Conservation (phyloP, 2,888 invertebrate genomes). For the Tenthredo notha region DNA sequence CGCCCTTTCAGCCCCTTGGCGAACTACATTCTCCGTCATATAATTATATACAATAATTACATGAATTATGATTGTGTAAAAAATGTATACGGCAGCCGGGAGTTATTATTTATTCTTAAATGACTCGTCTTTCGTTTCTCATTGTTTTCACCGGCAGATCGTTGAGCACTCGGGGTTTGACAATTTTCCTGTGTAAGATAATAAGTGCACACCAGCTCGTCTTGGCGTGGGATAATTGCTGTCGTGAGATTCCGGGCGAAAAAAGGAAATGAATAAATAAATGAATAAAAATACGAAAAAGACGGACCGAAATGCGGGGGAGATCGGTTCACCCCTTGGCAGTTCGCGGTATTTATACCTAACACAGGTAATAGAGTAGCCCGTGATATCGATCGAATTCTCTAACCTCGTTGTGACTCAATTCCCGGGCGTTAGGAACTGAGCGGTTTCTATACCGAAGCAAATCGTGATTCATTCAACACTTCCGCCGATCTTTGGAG, state of each 20-base stretch:
- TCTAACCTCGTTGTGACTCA: slow-evolving; percentile 41
- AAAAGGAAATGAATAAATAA: not conserved
- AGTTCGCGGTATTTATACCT: slow-evolving; percentile 39
- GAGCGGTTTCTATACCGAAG: slow-evolving; percentile 17
- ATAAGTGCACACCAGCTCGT: not conserved
- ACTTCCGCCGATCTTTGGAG: not conserved
- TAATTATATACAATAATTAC: not conserved
- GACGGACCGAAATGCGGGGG: not conserved
- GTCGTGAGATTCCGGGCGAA: not conserved
- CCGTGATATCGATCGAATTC: slow-evolving; percentile 38
- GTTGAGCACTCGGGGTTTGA: too few species aligned
- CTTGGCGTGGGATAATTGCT: not conserved
- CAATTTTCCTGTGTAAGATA: not conserved
- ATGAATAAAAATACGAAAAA: not conserved
- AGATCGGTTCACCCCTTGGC: slow-evolving; percentile 19
- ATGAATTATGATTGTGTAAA: not conserved
- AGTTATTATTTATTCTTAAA: not conserved
- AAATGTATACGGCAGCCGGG: not conserved
- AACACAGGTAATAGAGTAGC: slow-evolving; percentile 42
- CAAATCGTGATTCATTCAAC: slow-evolving; percentile 35
- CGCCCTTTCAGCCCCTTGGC: not conserved
- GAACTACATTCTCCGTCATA: not conserved
- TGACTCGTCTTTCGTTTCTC: not conserved
- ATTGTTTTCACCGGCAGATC: not conserved
- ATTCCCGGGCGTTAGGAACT: slow-evolving; percentile 40